Conservation (phyloP, 2,888 invertebrate genomes). For the Drosophila macrospina region DNA sequence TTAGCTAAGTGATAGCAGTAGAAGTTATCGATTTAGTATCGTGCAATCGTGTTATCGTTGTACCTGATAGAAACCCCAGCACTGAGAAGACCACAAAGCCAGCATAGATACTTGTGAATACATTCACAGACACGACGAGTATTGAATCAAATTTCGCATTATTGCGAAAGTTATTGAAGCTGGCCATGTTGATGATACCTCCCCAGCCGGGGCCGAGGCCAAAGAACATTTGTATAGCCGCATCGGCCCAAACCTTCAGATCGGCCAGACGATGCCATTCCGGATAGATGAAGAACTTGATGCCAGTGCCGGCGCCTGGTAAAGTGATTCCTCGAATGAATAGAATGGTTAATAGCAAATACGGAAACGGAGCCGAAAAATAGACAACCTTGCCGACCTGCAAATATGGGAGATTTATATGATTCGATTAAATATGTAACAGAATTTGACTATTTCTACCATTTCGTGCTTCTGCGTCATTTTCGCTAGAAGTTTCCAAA, state of each 20-base stretch:
- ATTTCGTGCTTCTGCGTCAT: too few relatives aligned
- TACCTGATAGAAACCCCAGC: slow-evolving; percentile 89
- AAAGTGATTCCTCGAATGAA: slow-evolving; percentile 92
- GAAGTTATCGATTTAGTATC: background rate
- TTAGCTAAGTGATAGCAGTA: slow-evolving; percentile 84
- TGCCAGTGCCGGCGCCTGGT: slow-evolving; percentile 91
- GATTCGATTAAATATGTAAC: too few relatives aligned
- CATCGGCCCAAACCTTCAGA: slow-evolving; percentile 95
- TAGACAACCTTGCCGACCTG: slow-evolving; percentile 88
- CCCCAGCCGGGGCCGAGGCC: slow-evolving; percentile 96
- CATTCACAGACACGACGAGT: slow-evolving; percentile 90
- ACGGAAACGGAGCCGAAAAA: slow-evolving; percentile 94
- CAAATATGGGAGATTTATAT: background rate
- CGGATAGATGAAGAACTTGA: slow-evolving; percentile 91
- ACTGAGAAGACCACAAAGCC: slow-evolving; percentile 93
- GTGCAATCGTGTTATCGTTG: slow-evolving; percentile 12
- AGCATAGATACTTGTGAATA: slow-evolving; percentile 91
- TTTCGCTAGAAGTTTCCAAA: too few relatives aligned
- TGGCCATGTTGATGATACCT: slow-evolving; percentile 93
- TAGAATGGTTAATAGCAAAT: slow-evolving; percentile 89
- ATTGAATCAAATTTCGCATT: slow-evolving; percentile 89
- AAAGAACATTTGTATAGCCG: slow-evolving; percentile 96
- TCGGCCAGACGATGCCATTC: slow-evolving; percentile 91
- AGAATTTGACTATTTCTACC: too few relatives aligned
- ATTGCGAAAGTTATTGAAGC: slow-evolving; percentile 92